Evolutionary conservation across 1,140 invertebrate genomes (phyloP).

Genomic region (Acyrthosiphon pisum): DNA sequence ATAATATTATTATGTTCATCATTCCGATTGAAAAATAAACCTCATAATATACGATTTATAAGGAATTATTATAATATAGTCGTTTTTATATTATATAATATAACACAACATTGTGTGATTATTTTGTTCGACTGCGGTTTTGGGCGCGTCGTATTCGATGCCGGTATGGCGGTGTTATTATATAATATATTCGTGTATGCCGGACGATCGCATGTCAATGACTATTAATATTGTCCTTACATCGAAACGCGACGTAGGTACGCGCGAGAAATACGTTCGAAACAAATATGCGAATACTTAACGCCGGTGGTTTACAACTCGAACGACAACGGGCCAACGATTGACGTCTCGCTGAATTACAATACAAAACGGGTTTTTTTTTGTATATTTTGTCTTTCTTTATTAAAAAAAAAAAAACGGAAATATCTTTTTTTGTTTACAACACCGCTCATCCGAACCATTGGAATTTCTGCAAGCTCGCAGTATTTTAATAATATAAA

Average conservation of each 20-base stretch:
- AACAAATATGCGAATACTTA: slow-evolving; percentile 2
- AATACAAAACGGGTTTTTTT: neutral
- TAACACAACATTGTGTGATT: neutral
- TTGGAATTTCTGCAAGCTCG: no score
- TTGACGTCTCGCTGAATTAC: slow-evolving; percentile 17
- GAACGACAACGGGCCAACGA: neutral
- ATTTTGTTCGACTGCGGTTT: neutral
- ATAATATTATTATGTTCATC: no score
- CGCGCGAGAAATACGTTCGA: neutral
- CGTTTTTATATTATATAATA: neutral
- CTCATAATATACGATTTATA: neutral
- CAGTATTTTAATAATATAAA: no score
- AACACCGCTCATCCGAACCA: no score
- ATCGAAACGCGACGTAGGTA: neutral
- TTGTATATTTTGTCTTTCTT: no score
- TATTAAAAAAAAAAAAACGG: neutral
- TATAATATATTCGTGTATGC: neutral
- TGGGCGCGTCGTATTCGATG: neutral
- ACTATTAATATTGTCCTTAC: neutral
- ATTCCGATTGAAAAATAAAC: neutral
- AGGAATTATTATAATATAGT: neutral
- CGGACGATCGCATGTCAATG: neutral
- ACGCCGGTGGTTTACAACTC: neutral
- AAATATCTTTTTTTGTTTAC: neutral
- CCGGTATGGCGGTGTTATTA: neutral